Evolutionary conservation across 2,113 vertebrate genomes (phyloP).

Genomic region (Pomatostomus ruficeps): DNA sequence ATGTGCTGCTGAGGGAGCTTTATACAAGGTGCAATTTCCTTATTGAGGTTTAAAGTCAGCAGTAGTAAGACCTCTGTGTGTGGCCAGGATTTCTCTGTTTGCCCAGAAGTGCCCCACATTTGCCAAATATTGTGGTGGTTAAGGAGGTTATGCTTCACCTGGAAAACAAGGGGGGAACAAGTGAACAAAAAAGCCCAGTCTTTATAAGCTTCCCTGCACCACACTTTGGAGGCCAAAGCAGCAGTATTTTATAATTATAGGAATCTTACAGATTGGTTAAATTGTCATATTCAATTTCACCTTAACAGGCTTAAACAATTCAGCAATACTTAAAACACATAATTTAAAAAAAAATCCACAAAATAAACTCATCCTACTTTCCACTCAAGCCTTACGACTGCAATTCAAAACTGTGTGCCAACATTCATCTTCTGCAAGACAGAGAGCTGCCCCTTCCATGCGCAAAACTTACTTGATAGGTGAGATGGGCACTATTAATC

Average conservation of each 20-base stretch:
- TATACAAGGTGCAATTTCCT: neutral
- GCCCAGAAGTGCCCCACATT: neutral
- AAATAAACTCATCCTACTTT: neutral
- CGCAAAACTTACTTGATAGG: neutral
- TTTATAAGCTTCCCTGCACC: neutral
- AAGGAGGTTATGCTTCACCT: neutral
- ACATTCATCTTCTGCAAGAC: rapidly evolving
- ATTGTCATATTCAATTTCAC: neutral
- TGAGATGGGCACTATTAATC: rapidly evolving
- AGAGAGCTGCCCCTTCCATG: rapidly evolving
- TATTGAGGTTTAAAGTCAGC: neutral
- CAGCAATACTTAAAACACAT: neutral
- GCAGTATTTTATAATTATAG: neutral
- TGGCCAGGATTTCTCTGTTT: neutral
- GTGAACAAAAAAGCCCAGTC: neutral
- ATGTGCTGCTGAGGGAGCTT: rapidly evolving
- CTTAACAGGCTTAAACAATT: neutral
- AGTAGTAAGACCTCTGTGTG: neutral
- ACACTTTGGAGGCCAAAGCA: neutral
- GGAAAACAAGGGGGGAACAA: neutral
- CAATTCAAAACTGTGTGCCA: neutral
- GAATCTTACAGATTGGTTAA: neutral
- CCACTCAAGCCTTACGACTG: neutral
- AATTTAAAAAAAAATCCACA: neutral
- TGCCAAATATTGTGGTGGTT: rapidly evolving